These are phyloP conservation scores for Teleogryllus oceanicus DNA, from an alignment of 2,888 invertebrate species.

Conservation along the genomic window DNA sequence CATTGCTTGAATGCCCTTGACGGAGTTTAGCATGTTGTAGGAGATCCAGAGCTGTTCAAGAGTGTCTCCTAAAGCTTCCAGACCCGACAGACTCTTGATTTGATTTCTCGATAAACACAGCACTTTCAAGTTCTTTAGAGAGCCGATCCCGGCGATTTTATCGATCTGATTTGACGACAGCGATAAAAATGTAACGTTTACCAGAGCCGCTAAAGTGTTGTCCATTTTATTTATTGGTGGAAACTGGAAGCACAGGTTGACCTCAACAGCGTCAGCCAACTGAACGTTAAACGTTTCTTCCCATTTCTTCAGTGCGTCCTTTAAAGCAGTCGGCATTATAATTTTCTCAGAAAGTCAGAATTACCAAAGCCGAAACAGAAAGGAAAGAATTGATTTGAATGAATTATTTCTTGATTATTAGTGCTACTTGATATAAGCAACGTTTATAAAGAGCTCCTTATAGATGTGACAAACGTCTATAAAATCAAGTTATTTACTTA, in stretches of 20 bases:
- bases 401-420: too few species aligned
- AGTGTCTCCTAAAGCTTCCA: background rate
- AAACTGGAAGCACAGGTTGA: background rate
- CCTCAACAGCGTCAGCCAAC: background rate
- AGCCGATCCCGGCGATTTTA: background rate
- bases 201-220: background rate
- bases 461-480: too few species aligned
- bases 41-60: background rate
- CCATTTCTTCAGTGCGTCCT: background rate
- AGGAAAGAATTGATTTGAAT: too few species aligned
- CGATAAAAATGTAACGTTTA: background rate
- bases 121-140: conserved; percentile 3
- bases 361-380: too few species aligned
- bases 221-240: background rate
- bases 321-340: background rate
- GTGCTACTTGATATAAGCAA: too few species aligned
- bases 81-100: background rate
- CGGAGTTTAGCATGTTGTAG: background rate
- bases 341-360: too few species aligned
- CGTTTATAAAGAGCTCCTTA: too few species aligned
- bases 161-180: background rate
- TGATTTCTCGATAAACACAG: background rate
- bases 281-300: background rate
- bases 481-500: too few species aligned
- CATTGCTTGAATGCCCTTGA: background rate